Evolutionary conservation across 2,888 invertebrate genomes (phyloP).

Genomic region (Bellardia bayeri): DNA sequence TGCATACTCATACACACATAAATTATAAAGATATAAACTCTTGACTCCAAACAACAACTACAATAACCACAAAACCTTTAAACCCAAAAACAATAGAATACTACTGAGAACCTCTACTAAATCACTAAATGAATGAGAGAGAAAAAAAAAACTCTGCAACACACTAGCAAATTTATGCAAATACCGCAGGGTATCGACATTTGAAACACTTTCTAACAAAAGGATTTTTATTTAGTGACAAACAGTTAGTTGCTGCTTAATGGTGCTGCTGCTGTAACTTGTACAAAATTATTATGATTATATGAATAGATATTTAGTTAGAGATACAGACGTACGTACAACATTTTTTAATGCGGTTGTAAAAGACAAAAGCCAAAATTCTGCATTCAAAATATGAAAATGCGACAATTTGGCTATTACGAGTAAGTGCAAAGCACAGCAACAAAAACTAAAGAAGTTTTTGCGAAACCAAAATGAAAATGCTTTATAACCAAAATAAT

Average conservation of each 20-base stretch:
- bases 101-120: constrained; percentile 47
- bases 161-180: constrained; percentile 51
- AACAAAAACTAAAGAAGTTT: constrained; percentile 31
- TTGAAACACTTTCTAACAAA: constrained; percentile 71
- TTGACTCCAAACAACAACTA: constrained; percentile 24
- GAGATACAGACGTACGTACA: constrained; percentile 8
- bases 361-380: constrained; percentile 66
- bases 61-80: constrained; percentile 15
- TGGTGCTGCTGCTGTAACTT: constrained; percentile 18
- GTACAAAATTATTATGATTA: constrained; percentile 36
- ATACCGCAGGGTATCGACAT: constrained; percentile 74
- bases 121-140: constrained; percentile 24
- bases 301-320: constrained; percentile 64
- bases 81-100: constrained; percentile 57
- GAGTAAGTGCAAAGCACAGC: not conserved
- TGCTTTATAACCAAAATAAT: constrained; percentile 40
- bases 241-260: constrained; percentile 56
- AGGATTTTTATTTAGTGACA: constrained; percentile 60
- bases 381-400: constrained; percentile 62
- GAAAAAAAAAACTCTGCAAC: not conserved
- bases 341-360: constrained; percentile 66
- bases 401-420: constrained; percentile 68
- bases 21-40: constrained; percentile 20
- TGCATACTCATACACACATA: constrained; percentile 12
- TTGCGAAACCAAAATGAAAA: constrained; percentile 23